A percentile compares a stretch with the other conserved stretches of the same genome.
phyloP scores from a whole-genome alignment of 2,797 vertebrate species.

The Clarias platycephalus region DNA sequence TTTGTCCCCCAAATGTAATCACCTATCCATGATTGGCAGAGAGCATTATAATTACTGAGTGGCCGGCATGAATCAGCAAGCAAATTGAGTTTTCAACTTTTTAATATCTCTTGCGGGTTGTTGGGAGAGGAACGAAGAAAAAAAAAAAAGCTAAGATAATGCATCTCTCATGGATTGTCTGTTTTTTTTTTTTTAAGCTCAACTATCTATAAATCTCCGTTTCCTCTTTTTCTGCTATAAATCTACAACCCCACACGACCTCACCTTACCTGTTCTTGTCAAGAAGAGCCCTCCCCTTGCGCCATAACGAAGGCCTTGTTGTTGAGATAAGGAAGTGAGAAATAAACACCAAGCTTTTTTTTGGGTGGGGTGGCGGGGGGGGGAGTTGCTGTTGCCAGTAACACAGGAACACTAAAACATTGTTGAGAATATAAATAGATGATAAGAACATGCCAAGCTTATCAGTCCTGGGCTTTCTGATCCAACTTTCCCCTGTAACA shows the following conservation, averaged over 20 bases:
- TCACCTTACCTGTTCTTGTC: neutral
- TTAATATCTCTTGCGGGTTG: slow-evolving; percentile 18
- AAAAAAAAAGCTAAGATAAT: slow-evolving; percentile 5
- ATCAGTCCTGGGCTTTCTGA: slow-evolving; percentile 43
- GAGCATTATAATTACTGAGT: slow-evolving; percentile 45
- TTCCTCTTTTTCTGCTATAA: neutral
- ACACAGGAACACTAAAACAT: slow-evolving; percentile 64
- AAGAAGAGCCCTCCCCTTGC: neutral
- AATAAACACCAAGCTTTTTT: slow-evolving; percentile 58
- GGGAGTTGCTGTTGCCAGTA: slow-evolving; percentile 59
- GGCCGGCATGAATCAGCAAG: slow-evolving; percentile 19
- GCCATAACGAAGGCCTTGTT: slow-evolving; percentile 56
- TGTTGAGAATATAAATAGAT: slow-evolving; percentile 64
- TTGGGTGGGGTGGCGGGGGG: too few species aligned
- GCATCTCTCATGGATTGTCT: neutral
- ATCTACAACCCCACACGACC: neutral
- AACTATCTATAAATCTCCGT: slow-evolving; percentile 3
- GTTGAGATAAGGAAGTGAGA: slow-evolving; percentile 74
- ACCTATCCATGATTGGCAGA: slow-evolving; percentile 47
- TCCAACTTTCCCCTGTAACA: slow-evolving; percentile 5
- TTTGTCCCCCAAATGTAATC: slow-evolving; percentile 60
- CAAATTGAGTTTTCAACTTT: slow-evolving; percentile 38
- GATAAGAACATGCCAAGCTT: slow-evolving; percentile 64
- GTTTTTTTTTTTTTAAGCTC: slow-evolving; percentile 1
- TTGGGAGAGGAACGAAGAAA: neutral